Conservation (phyloP, 2,113 vertebrate genomes). For the Thamnophis sirtalis region DNA sequence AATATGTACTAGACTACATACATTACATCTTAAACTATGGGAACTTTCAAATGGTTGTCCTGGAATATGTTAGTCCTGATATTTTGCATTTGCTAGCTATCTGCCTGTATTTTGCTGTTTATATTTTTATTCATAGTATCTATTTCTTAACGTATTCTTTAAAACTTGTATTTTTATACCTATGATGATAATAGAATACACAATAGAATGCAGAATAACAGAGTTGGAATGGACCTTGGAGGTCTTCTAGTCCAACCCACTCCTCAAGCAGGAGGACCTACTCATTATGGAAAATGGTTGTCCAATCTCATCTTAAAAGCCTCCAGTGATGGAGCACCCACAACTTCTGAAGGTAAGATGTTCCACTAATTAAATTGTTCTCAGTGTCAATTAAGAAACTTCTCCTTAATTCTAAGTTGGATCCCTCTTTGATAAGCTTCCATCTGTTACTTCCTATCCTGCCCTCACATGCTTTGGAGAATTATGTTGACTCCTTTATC, state of each 20-base stretch:
- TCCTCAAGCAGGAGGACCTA: neutral
- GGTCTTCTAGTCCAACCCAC: neutral
- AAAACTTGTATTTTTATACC: neutral
- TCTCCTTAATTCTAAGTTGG: neutral
- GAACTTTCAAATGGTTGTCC: neutral
- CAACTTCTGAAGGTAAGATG: neutral
- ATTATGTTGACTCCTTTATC: neutral
- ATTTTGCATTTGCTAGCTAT: neutral
- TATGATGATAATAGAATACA: neutral
- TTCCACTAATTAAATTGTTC: neutral
- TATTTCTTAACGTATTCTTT: neutral
- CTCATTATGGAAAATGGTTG: neutral
- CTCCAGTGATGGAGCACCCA: neutral
- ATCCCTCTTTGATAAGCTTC: neutral
- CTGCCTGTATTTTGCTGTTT: neutral
- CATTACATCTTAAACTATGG: neutral
- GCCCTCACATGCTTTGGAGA: neutral
- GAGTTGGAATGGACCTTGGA: neutral
- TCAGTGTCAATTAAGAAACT: neutral
- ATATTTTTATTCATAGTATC: neutral
- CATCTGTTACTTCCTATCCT: neutral
- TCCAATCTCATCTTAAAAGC: neutral
- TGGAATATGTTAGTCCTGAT: neutral
- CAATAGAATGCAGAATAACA: neutral
- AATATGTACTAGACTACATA: neutral